phyloP scores from a whole-genome alignment of 35 echinoderm and acorn worm genomes.

The Apostichopus parvimensis region DNA sequence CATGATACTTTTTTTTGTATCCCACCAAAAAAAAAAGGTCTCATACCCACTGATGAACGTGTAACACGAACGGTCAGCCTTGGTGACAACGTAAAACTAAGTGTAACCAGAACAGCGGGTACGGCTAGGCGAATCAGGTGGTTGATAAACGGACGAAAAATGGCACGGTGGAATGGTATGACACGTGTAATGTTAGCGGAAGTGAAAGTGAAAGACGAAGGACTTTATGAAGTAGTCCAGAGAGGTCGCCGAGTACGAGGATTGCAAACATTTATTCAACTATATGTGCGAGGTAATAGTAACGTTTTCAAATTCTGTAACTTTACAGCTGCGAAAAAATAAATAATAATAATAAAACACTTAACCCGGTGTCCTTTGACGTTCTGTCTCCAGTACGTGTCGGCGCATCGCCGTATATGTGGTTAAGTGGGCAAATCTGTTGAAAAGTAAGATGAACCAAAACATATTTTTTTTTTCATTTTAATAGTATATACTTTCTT shows the following conservation, averaged over 20 bases:
- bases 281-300: slow-evolving; percentile 21
- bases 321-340: too few species aligned
- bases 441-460: too few species aligned
- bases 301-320: too few species aligned
- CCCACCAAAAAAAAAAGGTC: not conserved
- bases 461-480: too few species aligned
- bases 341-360: too few species aligned
- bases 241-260: not conserved
- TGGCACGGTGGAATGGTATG: not conserved
- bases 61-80: slow-evolving; percentile 9
- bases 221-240: slow-evolving; percentile 28
- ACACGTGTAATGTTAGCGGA: not conserved
- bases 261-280: not conserved
- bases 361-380: too few species aligned
- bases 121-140: not conserved
- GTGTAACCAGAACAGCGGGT: not conserved
- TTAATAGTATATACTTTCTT: too few species aligned
- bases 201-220: not conserved
- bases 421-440: too few species aligned
- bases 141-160: not conserved
- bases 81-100: not conserved
- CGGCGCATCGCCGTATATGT: too few species aligned
- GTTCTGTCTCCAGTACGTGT: too few species aligned
- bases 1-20: too few species aligned
- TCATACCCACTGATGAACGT: not conserved